Evolutionary conservation across 1,140 invertebrate genomes (phyloP).

Genomic region (Sweltsa coloradensis): DNA sequence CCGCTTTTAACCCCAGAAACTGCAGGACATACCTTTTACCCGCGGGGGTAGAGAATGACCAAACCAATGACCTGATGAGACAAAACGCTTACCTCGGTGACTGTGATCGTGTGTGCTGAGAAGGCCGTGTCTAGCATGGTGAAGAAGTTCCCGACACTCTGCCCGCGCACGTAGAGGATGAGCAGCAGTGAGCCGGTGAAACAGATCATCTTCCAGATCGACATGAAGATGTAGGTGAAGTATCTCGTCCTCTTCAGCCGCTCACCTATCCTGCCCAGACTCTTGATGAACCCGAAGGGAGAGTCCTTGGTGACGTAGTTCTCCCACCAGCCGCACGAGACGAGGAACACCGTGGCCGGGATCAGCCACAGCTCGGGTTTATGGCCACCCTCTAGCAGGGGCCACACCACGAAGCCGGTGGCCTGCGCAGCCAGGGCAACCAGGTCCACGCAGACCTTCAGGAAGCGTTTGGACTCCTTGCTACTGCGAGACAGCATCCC

Average conservation of each 20-base stretch:
- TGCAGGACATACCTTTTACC: no score
- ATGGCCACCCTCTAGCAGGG: constrained; percentile 42
- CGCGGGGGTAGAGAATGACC: no score
- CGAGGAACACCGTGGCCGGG: constrained; percentile 66
- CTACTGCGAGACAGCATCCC: constrained; percentile 66
- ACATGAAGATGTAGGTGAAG: constrained; percentile 79
- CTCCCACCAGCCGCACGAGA: constrained; percentile 93
- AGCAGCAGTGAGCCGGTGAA: constrained; percentile 65
- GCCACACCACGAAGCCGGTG: constrained; percentile 83
- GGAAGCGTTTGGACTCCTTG: constrained; percentile 62
- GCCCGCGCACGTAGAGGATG: constrained; percentile 58
- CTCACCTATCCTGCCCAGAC: constrained; percentile 70
- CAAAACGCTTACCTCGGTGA: constrained; percentile 51
- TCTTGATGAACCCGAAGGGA: constrained; percentile 44
- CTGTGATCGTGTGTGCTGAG: constrained; percentile 60
- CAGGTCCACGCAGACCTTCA: constrained; percentile 72
- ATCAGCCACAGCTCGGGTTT: constrained; percentile 67
- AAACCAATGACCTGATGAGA: no score
- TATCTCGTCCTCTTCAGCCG: constrained; percentile 68
- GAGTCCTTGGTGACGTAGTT: constrained; percentile 52
- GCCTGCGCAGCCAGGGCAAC: constrained; percentile 71
- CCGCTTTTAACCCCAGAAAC: no score
- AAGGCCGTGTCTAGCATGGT: constrained; percentile 61
- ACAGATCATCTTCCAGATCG: constrained; percentile 73
- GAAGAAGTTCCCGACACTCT: constrained; percentile 66